Percentiles rank a stretch among this genome's conserved stretches.
phyloP scores from a whole-genome alignment of 2,888 invertebrate genomes.

The Drosophila kambysellisi region DNA sequence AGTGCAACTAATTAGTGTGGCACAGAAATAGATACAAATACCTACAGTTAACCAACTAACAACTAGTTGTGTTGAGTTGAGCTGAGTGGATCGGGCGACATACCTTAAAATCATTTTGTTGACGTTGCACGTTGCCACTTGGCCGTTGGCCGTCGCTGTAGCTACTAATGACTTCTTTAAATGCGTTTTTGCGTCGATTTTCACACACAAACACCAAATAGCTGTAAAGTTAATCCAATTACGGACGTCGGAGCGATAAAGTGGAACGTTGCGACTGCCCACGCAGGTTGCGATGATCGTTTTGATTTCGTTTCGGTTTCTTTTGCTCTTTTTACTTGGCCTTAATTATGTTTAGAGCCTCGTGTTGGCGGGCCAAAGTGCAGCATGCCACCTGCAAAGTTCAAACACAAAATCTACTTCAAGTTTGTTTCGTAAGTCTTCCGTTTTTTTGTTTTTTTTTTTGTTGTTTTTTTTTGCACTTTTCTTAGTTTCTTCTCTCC shows the following conservation, averaged over 20 bases:
- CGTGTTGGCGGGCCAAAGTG: slow-evolving; percentile 30
- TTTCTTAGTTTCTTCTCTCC: slow-evolving; percentile 15
- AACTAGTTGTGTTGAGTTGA: slow-evolving; percentile 6
- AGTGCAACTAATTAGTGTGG: slow-evolving; percentile 46
- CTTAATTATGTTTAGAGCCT: slow-evolving; percentile 56
- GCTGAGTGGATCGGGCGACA: slow-evolving; percentile 40
- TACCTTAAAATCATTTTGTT: slow-evolving; percentile 83
- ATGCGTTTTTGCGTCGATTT: slow-evolving; percentile 52
- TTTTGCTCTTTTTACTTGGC: slow-evolving; percentile 41
- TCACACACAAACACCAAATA: slow-evolving; percentile 42
- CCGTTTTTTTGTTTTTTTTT: slow-evolving; percentile 44
- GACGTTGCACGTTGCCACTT: slow-evolving; percentile 67
- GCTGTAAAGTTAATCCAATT: slow-evolving; percentile 68
- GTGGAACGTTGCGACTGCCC: slow-evolving; percentile 52
- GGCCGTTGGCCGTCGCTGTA: slow-evolving; percentile 47
- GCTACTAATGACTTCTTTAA: slow-evolving; percentile 77
- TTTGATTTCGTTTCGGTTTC: background rate
- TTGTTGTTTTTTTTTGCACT: slow-evolving; percentile 3
- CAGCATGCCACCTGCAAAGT: slow-evolving; percentile 34
- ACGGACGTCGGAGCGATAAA: slow-evolving; percentile 44
- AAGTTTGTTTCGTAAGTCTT: slow-evolving; percentile 74
- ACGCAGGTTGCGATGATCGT: slow-evolving; percentile 43
- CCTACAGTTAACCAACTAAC: slow-evolving; percentile 10
- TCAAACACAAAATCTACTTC: slow-evolving; percentile 13
- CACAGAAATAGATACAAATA: slow-evolving; percentile 36